A percentile compares a stretch with the other conserved stretches of the same genome.
phyloP scores from a whole-genome alignment of 2,113 vertebrate genomes.

The Tautogolabrus adspersus region DNA sequence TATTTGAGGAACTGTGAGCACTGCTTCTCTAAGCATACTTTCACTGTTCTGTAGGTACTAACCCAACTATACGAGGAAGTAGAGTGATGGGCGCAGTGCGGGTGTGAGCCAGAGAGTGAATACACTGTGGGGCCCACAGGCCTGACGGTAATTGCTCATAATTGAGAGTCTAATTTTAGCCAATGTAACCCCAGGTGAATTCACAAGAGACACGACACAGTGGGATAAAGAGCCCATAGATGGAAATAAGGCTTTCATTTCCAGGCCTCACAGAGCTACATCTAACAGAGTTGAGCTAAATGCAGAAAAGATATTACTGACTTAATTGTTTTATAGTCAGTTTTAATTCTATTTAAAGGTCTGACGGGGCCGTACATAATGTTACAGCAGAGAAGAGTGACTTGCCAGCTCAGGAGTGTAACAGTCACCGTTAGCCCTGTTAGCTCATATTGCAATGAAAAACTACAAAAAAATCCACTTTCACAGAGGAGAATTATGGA shows the following conservation, averaged over 20 bases:
- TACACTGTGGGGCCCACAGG: slow-evolving; percentile 76
- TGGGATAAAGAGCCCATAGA: slow-evolving; percentile 72
- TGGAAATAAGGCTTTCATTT: slow-evolving; percentile 68
- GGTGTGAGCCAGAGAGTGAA: slow-evolving; percentile 69
- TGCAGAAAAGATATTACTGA: slow-evolving; percentile 11
- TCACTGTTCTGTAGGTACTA: slow-evolving; percentile 64
- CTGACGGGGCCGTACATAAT: background rate
- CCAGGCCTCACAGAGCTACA: slow-evolving; percentile 48
- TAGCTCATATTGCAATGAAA: background rate
- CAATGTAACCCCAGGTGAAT: slow-evolving; percentile 83
- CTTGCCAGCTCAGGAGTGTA: background rate
- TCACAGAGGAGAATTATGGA: too few relatives aligned
- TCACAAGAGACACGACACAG: slow-evolving; percentile 79
- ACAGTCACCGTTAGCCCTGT: background rate
- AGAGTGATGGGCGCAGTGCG: slow-evolving; percentile 51
- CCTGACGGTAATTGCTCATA: slow-evolving; percentile 83
- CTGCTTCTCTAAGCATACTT: slow-evolving; percentile 49
- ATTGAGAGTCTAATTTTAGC: slow-evolving; percentile 85
- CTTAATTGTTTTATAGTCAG: slow-evolving; percentile 2
- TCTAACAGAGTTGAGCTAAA: slow-evolving; percentile 31
- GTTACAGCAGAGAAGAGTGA: background rate
- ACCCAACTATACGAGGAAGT: slow-evolving; percentile 36
- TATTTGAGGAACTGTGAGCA: slow-evolving; percentile 62
- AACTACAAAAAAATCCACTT: too few relatives aligned
- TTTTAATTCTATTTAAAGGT: slow-evolving; percentile 3